Percentiles rank a stretch among this genome's conserved stretches.
Conservation (phyloP, 2,797 vertebrate species). For the Pantherophis vulpinus region DNA sequence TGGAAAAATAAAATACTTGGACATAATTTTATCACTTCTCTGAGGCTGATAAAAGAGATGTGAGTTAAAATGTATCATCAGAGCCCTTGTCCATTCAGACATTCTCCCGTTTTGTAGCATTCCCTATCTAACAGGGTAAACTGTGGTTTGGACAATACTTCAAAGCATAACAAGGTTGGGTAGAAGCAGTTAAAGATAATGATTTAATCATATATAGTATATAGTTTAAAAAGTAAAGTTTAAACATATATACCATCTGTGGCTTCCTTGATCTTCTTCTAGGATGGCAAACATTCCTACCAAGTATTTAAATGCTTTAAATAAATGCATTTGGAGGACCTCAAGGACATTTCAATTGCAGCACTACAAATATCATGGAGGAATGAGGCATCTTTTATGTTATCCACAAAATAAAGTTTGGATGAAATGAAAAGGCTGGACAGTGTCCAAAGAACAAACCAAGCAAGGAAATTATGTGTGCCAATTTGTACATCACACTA, state of each 20-base stretch:
- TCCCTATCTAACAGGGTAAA: neutral
- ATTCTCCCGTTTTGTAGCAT: neutral
- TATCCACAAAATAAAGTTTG: neutral
- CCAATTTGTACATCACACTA: neutral
- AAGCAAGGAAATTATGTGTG: neutral
- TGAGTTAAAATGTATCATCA: neutral
- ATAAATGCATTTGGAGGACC: neutral
- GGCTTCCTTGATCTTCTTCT: neutral
- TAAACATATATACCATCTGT: neutral
- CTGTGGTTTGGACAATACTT: neutral
- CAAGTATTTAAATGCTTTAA: neutral
- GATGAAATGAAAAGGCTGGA: neutral
- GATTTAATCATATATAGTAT: neutral
- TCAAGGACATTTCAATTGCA: neutral
- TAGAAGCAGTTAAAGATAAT: neutral
- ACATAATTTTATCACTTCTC: neutral
- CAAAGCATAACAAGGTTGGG: neutral
- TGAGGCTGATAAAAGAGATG: neutral
- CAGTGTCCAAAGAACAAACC: neutral
- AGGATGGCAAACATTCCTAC: neutral
- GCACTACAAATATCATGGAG: neutral
- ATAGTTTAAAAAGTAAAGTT: neutral
- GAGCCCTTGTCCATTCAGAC: neutral
- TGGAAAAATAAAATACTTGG: neutral
- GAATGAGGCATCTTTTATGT: neutral